Base-by-base conservation (phyloP, 1,140 invertebrate species). In the Zaprionus ornatus region DNA sequence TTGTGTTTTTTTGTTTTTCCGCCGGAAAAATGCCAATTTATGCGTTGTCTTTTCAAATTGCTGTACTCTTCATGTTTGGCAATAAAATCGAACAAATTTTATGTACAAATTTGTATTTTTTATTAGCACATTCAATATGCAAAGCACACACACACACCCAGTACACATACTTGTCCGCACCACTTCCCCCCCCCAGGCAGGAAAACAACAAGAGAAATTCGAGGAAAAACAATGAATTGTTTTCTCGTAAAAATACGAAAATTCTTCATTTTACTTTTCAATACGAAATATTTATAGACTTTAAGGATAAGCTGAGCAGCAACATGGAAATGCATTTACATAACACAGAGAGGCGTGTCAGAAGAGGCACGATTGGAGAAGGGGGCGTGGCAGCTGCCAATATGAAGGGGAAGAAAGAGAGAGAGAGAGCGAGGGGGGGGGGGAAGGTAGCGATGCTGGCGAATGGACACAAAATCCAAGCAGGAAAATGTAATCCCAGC, bases 271-370 rank as follows among this genome's bases (percentile, higher is more conserved):
- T 74, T 74, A 69, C 71, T 79, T 83, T 80, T 79, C 78, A 90
- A 90, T 88, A 81, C 64, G 67, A 84, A 74, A 79, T 88, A 90
- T 90, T 88, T 88, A 88, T 90, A 85, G 85, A 81, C 85, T 88
- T 88, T 85, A 81, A 88, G 85, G 85, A 88, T 88, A 88, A 88
- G 85, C 85, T 77, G 57, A 63, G 62, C 72, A 79, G 70, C 63
- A 90, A 88, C 85, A 88, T 90, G 85, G 84, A 90, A 88, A 88
- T 88, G 85, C 85, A 88, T 88, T 88, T 88, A 88, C 85, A 90
- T 88, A 90, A 80, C 77, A 81, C 50, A 55, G 40, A 35, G 37
- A 13, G 13, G 65, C 12, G 32, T 17, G 70, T 27, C 15, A 10
- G 56, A 23, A n/a, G 60, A 37, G 42, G 27, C 50, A 37, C 17